These are phyloP conservation scores for Cyrtonyx montezumae DNA, from an alignment of 2,113 vertebrate species.

Conservation along the genomic window DNA sequence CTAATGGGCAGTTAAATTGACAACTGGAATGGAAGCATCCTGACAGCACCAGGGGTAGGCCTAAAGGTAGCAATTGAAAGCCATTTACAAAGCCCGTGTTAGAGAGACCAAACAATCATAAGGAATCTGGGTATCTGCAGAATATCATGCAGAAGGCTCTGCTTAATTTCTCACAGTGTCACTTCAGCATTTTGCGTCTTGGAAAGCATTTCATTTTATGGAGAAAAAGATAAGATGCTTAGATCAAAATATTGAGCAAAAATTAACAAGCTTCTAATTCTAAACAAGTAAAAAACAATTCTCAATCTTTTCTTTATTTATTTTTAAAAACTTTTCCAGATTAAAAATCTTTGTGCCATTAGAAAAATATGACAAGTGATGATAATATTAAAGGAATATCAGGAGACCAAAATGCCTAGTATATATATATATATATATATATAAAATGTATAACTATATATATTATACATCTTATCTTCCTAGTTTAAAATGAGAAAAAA, in stretches of 20 bases:
- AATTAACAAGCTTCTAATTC: neutral
- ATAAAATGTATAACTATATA: neutral
- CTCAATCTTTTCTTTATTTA: neutral
- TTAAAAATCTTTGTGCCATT: neutral
- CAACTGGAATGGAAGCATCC: conserved; percentile 47
- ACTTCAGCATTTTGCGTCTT: neutral
- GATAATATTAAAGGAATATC: neutral
- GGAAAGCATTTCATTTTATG: neutral
- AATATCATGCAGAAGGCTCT: neutral
- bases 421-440: no score
- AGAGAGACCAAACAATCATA: neutral
- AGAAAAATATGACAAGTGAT: neutral
- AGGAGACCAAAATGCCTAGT: neutral
- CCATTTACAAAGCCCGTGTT: neutral
- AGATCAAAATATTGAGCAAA: conserved; percentile 1
- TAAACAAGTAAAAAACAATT: neutral
- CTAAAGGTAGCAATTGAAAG: conserved; percentile 53
- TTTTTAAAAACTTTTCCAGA: neutral
- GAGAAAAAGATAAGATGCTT: neutral
- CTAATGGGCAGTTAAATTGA: conserved; percentile 57
- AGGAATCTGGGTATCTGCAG: neutral
- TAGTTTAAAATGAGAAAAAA: neutral
- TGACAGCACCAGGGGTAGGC: conserved; percentile 37
- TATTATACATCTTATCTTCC: neutral
- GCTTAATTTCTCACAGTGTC: conserved; percentile 16